A percentile compares a stretch with the other conserved stretches of the same genome.
phyloP scores from a whole-genome alignment of 64 coral and sea anemone species.

The Stichodactyla mertensii region DNA sequence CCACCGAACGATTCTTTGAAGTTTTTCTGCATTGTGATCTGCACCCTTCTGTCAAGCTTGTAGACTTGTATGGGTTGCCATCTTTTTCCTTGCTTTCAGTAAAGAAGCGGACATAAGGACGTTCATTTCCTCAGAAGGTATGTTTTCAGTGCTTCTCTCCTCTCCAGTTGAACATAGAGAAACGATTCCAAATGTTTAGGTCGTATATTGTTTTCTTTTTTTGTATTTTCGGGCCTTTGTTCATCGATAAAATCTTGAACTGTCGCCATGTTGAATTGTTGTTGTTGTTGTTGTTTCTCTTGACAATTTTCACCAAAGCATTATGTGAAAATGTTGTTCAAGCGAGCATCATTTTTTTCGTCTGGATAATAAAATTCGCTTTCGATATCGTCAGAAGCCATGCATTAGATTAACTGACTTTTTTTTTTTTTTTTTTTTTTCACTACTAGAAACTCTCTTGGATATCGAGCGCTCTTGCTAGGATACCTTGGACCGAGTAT shows the following conservation, averaged over 20 bases:
- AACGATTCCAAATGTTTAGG: slow-evolving; percentile 32
- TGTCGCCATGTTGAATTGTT: not conserved
- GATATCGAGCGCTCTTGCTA: no score
- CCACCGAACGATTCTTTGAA: slow-evolving; percentile 52
- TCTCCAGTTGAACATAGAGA: not conserved
- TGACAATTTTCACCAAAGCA: not conserved
- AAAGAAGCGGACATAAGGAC: no score
- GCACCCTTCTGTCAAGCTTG: no score
- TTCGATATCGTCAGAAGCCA: not conserved
- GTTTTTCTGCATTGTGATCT: no score
- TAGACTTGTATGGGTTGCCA: no score
- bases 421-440: no score
- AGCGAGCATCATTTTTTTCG: not conserved
- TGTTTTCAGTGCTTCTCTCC: not conserved
- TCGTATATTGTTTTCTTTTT: slow-evolving; percentile 34
- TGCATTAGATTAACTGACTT: not conserved
- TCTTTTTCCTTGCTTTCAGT: no score
- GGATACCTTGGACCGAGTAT: no score
- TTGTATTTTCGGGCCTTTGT: slow-evolving; percentile 16
- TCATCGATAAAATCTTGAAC: slow-evolving; percentile 2
- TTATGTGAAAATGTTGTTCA: not conserved
- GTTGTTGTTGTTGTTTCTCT: not conserved
- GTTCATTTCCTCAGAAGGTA: no score
- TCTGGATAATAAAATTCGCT: slow-evolving; percentile 24
- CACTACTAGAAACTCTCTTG: no score